phyloP scores from a whole-genome alignment of 2,797 vertebrate species.

The Limnodromus scolopaceus region DNA sequence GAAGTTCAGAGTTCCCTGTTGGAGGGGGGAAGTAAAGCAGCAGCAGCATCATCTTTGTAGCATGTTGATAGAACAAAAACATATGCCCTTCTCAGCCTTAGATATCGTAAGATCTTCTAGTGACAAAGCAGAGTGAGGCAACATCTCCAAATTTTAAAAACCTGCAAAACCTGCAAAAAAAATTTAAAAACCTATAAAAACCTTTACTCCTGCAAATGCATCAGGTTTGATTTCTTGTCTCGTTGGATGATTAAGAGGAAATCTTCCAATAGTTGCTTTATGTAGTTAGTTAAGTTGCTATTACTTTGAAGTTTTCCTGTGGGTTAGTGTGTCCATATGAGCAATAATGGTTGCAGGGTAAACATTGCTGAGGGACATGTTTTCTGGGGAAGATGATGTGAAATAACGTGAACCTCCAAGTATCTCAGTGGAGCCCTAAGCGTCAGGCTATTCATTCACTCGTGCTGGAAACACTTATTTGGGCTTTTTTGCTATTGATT shows the following conservation, averaged over 20 bases:
- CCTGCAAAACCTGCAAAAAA: no score
- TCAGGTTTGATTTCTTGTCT: not conserved
- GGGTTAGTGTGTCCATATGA: rapidly evolving
- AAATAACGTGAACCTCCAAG: not conserved
- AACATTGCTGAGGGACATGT: rapidly evolving
- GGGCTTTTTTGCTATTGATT: not conserved
- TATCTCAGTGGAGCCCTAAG: not conserved
- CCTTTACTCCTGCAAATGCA: not conserved
- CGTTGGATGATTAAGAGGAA: not conserved
- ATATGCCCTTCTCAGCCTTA: not conserved
- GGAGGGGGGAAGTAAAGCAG: not conserved
- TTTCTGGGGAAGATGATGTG: not conserved
- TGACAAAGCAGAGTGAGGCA: not conserved
- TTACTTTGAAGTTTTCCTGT: rapidly evolving
- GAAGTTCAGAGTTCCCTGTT: not conserved
- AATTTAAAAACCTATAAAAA: no score
- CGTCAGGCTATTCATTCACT: not conserved
- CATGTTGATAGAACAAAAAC: not conserved
- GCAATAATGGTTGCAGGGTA: not conserved
- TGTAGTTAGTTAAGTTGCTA: not conserved
- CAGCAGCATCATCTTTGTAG: not conserved
- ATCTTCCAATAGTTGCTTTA: not conserved
- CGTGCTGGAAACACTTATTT: rapidly evolving
- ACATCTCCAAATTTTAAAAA: not conserved
- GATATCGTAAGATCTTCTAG: rapidly evolving